phyloP scores from a whole-genome alignment of 2,888 invertebrate species.

The Plagiodera versicolora region DNA sequence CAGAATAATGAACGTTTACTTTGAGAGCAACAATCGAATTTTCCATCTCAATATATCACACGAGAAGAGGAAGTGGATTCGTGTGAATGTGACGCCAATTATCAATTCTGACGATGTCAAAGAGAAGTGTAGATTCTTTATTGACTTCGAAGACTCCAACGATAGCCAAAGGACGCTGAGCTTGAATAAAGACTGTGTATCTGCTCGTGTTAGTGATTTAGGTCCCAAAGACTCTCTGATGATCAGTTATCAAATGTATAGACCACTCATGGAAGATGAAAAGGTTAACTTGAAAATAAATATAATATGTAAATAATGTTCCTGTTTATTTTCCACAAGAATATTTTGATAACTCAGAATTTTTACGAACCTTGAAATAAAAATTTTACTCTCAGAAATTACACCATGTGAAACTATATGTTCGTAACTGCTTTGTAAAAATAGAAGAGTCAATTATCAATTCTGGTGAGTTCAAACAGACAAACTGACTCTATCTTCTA shows the following conservation, averaged over 20 bases:
- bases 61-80: not conserved
- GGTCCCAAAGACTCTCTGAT: not conserved
- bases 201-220: not conserved
- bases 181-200: not conserved
- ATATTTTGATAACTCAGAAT: too few species aligned
- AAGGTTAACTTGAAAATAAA: not conserved
- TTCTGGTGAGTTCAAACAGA: too few species aligned
- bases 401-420: too few species aligned
- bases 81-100: not conserved
- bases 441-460: too few species aligned
- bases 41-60: not conserved
- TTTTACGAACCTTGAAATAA: too few species aligned
- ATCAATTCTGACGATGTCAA: not conserved
- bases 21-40: conserved; percentile 1
- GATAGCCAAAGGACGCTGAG: not conserved
- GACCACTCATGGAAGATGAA: not conserved
- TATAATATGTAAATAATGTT: not conserved
- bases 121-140: not conserved
- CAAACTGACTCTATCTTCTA: too few species aligned
- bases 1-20: not conserved
- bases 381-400: too few species aligned
- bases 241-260: not conserved
- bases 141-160: conserved; percentile 5
- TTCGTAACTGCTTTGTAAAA: too few species aligned
- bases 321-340: too few species aligned